Percentiles rank a stretch among this genome's conserved stretches.
Evolutionary conservation across 1,140 invertebrate genomes (phyloP).

Genomic region (Ditylenchus dipsaci): DNA sequence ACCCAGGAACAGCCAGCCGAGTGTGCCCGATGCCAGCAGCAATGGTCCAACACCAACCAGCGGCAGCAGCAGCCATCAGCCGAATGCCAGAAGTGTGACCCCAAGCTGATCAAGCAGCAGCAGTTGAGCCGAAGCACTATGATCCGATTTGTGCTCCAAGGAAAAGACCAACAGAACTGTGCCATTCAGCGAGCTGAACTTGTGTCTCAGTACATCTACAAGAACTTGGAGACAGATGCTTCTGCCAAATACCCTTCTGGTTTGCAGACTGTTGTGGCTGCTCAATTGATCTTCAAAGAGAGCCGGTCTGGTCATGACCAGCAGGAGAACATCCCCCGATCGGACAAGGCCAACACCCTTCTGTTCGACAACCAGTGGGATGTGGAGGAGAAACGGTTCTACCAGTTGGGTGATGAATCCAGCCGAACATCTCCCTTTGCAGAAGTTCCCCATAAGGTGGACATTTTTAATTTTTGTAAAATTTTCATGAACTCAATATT

Average conservation of each 20-base stretch:
- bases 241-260: neutral
- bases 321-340: neutral
- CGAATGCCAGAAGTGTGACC: neutral
- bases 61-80: neutral
- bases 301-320: neutral
- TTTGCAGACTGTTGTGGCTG: constrained; percentile 1
- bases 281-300: neutral
- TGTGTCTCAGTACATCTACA: neutral
- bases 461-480: neutral
- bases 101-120: neutral
- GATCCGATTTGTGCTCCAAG: neutral
- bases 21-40: neutral
- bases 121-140: neutral
- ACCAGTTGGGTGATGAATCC: constrained; percentile 33
- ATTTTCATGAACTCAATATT: too few species aligned
- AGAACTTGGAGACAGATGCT: neutral
- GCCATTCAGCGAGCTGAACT: constrained; percentile 1
- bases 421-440: constrained; percentile 19
- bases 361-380: constrained; percentile 42
- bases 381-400: constrained; percentile 41
- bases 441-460: constrained; percentile 24
- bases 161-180: neutral
- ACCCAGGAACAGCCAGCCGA: constrained; percentile 1
- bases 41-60: neutral
- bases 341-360: constrained; percentile 9